A percentile compares a stretch with the other conserved stretches of the same genome.
phyloP scores from a whole-genome alignment of 2,797 vertebrate genomes.

The Neosalanx taihuensis region DNA sequence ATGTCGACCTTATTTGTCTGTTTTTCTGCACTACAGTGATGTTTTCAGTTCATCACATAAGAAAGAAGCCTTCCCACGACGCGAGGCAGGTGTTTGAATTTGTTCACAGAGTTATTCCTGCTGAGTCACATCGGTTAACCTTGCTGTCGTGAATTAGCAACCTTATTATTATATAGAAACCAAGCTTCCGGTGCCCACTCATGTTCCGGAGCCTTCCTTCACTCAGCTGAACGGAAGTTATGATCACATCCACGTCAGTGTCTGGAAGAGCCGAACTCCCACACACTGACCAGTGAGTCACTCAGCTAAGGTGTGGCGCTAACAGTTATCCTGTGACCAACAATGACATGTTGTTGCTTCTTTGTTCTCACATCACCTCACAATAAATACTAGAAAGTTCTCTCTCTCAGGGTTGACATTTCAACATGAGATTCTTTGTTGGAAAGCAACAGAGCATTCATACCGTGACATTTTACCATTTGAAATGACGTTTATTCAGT shows the following conservation, averaged over 20 bases:
- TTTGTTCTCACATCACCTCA: background rate
- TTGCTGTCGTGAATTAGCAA: background rate
- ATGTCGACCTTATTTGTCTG: background rate
- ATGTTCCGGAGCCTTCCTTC: background rate
- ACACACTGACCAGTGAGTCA: background rate
- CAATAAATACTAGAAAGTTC: background rate
- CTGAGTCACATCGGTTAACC: slow-evolving; percentile 4
- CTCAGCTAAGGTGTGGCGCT: background rate
- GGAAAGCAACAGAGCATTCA: too few species aligned
- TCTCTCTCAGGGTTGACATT: too few species aligned
- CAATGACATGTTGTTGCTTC: too few species aligned
- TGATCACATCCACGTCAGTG: slow-evolving; percentile 5
- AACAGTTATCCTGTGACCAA: too few species aligned
- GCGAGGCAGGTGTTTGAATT: background rate
- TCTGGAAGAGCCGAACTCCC: background rate
- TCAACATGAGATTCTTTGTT: too few species aligned
- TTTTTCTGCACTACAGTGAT: background rate
- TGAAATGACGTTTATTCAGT: background rate
- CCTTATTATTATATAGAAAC: slow-evolving; percentile 11
- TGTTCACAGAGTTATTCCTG: too few species aligned
- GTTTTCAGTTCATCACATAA: background rate
- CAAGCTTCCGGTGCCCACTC: background rate
- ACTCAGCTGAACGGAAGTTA: background rate
- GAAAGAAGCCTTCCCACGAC: background rate
- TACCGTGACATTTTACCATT: too few species aligned